Evolutionary conservation across 2,888 invertebrate genomes (phyloP), one percentile per base, ranked within the genome.

Genomic region (Nycteola revayana): DNA sequence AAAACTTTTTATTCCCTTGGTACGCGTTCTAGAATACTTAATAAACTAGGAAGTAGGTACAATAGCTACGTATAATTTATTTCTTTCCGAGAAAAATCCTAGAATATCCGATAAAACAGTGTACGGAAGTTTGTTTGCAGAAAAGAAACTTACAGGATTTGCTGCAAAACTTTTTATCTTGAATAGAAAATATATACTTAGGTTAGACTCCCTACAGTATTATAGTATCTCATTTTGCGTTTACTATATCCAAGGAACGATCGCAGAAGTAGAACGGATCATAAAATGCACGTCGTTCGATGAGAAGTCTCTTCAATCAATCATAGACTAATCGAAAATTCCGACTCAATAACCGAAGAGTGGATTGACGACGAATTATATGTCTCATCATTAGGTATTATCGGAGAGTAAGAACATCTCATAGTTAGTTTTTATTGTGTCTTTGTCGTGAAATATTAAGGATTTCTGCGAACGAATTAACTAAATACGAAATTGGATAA

Each of bases 291-390:
- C 79, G 75, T 78, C 74, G 57, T 63, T 59, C 62, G 60, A 66
- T 62, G 71, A 75, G 74, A 71, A 84, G 83, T 80, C 72, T 66
- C 71, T 80, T 74, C 83, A 83, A 87, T 87, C 88, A 87, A 87
- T 87, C 87, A 84, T 75, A 73, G 68, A 72, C 76, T 87, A 86
- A 87, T 87, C 78, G 85, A 84, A 87, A 86, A 86, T 84, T 83
- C 86, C 85, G 60, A 70, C 71, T 80, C 79, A 81, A 84, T 84
- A 81, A 82, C 72, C 74, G 70, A 57, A 72, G 70, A 71, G 66
- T 63, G 75, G 66, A 75, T 78, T 67, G 67, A 67, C 65, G 63
- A 66, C 66, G 73, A 79, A 83, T 84, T 82, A 82, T 83, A 72
- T 82, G 78, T 75, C 76, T 76, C 79, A 75, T 81, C 76, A 80